Base-by-base conservation (phyloP, 1,140 invertebrate species). In the Cecropterus lyciades region DNA sequence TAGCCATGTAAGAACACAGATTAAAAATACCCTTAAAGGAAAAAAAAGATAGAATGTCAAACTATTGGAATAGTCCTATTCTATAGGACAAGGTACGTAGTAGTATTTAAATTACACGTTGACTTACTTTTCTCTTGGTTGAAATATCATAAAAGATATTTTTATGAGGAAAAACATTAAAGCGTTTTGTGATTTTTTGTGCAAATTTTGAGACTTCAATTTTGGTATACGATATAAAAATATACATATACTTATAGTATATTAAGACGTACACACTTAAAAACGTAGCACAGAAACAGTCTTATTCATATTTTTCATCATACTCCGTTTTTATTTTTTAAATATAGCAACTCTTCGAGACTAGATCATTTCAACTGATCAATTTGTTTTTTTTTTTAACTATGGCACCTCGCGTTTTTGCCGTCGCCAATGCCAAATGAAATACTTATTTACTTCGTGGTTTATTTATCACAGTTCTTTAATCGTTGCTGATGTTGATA, bases 261-360 rank as follows among this genome's bases (percentile, higher is more conserved):
- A 62, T 62, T 24, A 49, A 9, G 37, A 40, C 17, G 48, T 49
- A 62, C 33, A 51, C 33, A 51, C 46, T 51, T 49, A 51, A 62
- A 20, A 62, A 51, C 16, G 46, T 62, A 62, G 59, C 59, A 62
- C 59, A 51, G 15, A 15, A 11, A 62, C 59, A 62, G 59, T 62
- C 59, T 62, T 62, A 62, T 62, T 62, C 2, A 62, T 51, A 46
- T 62, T 51, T 62, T 62, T 62, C 45, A 14, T 62, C 37, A 62
- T 30, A 45, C 59, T 51, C 59, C 24, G 37, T 15, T 45, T 49
- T 45, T 49, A 62, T 62, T 62, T 49, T 52, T 48, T 48, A 37
- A 60, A 62, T 62, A 62, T 62, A 62, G 57, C 57, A 62, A 62
- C 57, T 62, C 15, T 20, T n/a, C 48, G 55, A 57, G 57, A 60